phyloP scores from a whole-genome alignment of 2,113 vertebrate species.

The Xyrauchen texanus region DNA sequence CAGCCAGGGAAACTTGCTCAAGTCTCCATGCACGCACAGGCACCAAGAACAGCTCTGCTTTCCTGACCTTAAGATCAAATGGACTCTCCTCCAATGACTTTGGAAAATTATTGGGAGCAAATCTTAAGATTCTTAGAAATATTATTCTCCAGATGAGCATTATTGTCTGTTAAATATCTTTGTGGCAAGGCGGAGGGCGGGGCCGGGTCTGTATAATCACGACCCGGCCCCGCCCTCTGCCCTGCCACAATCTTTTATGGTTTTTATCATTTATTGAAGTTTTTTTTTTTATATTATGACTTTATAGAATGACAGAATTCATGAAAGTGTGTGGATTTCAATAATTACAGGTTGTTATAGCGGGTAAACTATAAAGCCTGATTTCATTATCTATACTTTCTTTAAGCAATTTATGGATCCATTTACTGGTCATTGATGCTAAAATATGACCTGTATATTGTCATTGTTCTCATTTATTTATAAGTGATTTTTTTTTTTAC shows the following conservation, averaged over 20 bases:
- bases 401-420: too few species aligned
- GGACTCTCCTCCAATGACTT: slow-evolving; percentile 78
- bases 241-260: too few species aligned
- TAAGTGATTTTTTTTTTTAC: neutral
- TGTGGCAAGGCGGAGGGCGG: too few species aligned
- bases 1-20: too few species aligned
- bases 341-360: slow-evolving; percentile 91
- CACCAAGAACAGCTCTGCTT: slow-evolving; percentile 70
- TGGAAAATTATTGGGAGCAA: slow-evolving; percentile 79
- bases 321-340: slow-evolving; percentile 91
- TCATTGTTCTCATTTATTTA: too few species aligned
- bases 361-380: slow-evolving; percentile 77
- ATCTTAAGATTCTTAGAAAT: slow-evolving; percentile 80
- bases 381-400: neutral
- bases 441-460: too few species aligned
- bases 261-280: neutral
- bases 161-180: neutral
- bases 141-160: slow-evolving; percentile 85
- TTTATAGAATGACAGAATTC: slow-evolving; percentile 85
- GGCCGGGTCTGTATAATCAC: too few species aligned
- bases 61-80: slow-evolving; percentile 72
- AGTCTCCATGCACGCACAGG: neutral
- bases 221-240: too few species aligned
- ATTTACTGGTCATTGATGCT: too few species aligned
- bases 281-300: neutral